Conservation (phyloP, 1,140 invertebrate species). For the Heliconius hermathena region DNA sequence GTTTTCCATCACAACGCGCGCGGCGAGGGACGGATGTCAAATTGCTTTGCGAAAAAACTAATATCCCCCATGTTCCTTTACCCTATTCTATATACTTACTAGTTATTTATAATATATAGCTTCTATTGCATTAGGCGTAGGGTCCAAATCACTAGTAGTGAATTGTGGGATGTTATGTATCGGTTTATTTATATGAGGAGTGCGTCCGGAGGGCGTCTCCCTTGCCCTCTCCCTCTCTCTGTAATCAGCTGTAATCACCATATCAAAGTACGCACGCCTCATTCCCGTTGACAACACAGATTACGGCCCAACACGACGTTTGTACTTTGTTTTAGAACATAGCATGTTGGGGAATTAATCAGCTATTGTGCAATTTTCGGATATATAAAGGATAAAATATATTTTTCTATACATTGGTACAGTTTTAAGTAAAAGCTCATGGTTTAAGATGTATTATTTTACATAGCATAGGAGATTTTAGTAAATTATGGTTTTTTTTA, state of each 20-base stretch:
- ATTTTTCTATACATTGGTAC: background rate
- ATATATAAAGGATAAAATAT: background rate
- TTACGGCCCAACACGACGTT: constrained; percentile 56
- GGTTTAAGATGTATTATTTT: too few relatives aligned
- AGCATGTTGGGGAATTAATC: constrained; percentile 1
- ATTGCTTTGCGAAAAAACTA: constrained; percentile 72
- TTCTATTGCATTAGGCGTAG: constrained; percentile 36
- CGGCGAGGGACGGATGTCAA: constrained; percentile 58
- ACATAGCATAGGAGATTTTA: too few relatives aligned
- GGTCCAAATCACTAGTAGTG: constrained; percentile 36
- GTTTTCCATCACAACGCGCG: constrained; percentile 73
- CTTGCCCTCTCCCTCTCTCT: constrained; percentile 55
- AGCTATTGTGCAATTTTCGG: background rate
- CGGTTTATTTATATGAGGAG: constrained; percentile 77
- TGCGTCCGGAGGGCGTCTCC: constrained; percentile 66
- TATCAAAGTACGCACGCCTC: constrained; percentile 79
- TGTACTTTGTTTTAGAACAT: constrained; percentile 44
- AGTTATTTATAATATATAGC: constrained; percentile 30
- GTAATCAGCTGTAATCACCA: constrained; percentile 81
- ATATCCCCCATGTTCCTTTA: constrained; percentile 72
- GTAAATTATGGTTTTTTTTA: too few relatives aligned
- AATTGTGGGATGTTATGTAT: constrained; percentile 59
- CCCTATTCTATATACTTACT: constrained; percentile 49
- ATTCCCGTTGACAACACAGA: constrained; percentile 75
- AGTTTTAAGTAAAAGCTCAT: background rate